Base-by-base conservation (phyloP, 2,113 vertebrate species). In the Rhinolophus sinicus region DNA sequence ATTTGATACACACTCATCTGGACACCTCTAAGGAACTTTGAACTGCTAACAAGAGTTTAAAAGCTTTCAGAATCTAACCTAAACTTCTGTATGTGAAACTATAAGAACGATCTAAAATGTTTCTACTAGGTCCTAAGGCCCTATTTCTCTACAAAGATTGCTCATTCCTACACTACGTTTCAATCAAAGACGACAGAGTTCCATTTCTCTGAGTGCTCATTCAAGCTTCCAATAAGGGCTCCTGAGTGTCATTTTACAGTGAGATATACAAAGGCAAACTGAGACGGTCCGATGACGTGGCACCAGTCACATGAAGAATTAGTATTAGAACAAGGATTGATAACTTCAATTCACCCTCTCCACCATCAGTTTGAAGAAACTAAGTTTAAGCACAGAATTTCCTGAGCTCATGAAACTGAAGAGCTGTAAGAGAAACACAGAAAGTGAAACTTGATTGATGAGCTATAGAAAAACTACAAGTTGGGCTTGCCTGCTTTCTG, bases 381-480 rank as follows among this genome's bases (percentile, higher is more conserved):
- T 89, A 78, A 69, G 47, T 75, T 87, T 64, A 95, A 83, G 54
- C 67, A 96, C 76, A 90, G 56, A 88, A 62, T 92, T 52, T 84
- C 24, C 16, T 88, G 16, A 70, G 38, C 40, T 88, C 81, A 69
- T 52, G 15, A 78, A 92, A 88, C 33, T 16, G 67, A 80, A 95
- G 3, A 70, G 33, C 10, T 62, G 0, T 44, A 54, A 82, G 38
- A 87, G 52, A 92, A 65, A 88, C 2, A 77, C 30, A 96, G 64
- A 93, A 95, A 97, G 54, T 58, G 82, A 86, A 95, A 97, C 18
- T 24, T 76, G 14, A 88, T 52, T 56, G 92, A 93, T 83, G 44
- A 87, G 40, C 33, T 93, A 89, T 0, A 70, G 54, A 93, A 82
- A 96, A 88, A 73, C 58, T 84, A 62, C 38, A 93, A 83, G 67